Evolutionary conservation across 2,888 invertebrate species (phyloP), one percentile per base, ranked within the genome.

Genomic region (Ceriagrion tenellum): DNA sequence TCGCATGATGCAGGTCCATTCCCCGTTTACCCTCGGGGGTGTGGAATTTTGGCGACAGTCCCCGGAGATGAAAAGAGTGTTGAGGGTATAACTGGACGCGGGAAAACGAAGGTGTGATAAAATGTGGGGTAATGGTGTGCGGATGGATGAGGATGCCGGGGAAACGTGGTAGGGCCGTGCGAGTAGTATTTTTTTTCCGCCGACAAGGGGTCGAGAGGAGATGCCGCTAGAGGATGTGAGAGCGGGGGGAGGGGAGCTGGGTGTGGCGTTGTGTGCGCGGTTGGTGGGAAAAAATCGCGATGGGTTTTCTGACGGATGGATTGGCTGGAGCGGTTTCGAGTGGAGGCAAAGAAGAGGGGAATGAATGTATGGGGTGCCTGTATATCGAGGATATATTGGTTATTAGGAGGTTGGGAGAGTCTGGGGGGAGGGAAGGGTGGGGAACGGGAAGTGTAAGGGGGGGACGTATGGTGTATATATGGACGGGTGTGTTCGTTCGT

Each of bases 311-410:
- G 81, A 81, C 81, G 81, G 81, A 81, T 81, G 81, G 81, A 81
- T 81, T 89, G 89, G 89, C 89, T 89, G 89, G 55, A 47, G 89
- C 89, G 55, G 89, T 55, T 55, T 89, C 89, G n/a, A 55, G 89
- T 89, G 89, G 55, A 55, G 47, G 47, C 55, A n/a, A 26, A 55
- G 55, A 55, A n/a, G 89, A 89, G 55, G 89, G 89, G 89, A n/a
- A 89, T 26, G 89, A 55, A 89, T 89, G 89, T n/a, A 69, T 20
- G 69, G 91, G 59, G 69, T 35, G 93, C 47, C 69, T 47, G 93
- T 47, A 69, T 74, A 69, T 81, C 30, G 93, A 93, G 69, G 93
- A 69, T 93, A 93, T 93, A 93, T 93, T 93, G 93, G 93, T 74
- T 93, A 93, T 93, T 93, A 93, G 93, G 55, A 93, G 93, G 93